Base-by-base conservation (phyloP, 2,797 vertebrate species). In the Thalassophryne amazonica region DNA sequence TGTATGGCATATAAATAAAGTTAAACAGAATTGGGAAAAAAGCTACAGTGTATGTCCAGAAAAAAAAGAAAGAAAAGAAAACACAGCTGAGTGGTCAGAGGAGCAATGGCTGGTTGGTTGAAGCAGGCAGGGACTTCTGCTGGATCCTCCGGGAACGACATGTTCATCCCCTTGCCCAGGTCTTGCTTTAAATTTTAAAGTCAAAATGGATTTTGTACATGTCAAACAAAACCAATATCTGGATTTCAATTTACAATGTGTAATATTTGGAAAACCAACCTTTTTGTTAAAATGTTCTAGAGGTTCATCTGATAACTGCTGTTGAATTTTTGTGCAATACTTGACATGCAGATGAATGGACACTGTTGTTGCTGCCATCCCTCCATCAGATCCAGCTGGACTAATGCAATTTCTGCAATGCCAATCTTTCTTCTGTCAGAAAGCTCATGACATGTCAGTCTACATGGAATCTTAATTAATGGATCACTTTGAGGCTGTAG, bases 31-130 rank as follows among this genome's bases (percentile, higher is more conserved):
- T 89, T 90, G 63, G 90, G 91, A 91, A 91, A 90, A 91, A 90
- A 89, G 86, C 86, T 91, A 87, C 90, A 88, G 89, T 80, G 67
- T 91, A 90, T 90, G 83, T 91, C 91, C 88, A 90, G 69, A 66
- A 80, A 78, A 75, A n/a, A n/a, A n/a, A n/a, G n/a, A n/a, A n/a
- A n/a, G n/a, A n/a, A n/a, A n/a, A n/a, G n/a, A n/a, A n/a, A 73
- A 76, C 49, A 80, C 76, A 82, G 79, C 81, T 77, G 65, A 69
- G 64, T 84, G 73, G 58, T 82, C 58, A 57, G 62, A 67, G 81
- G 76, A 77, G 74, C 60, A 58, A 66, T 72, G 74, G 74, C 38
- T 76, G 69, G 76, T 46, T 67, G 54, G 72, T 53, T 78, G 66
- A 60, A 68, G 65, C 76, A 63, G 60, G 58, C 64, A 42, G 65